Percentiles rank a stretch among this genome's conserved stretches.
phyloP scores from a whole-genome alignment of 2,113 vertebrate genomes.

The Python bivittatus region DNA sequence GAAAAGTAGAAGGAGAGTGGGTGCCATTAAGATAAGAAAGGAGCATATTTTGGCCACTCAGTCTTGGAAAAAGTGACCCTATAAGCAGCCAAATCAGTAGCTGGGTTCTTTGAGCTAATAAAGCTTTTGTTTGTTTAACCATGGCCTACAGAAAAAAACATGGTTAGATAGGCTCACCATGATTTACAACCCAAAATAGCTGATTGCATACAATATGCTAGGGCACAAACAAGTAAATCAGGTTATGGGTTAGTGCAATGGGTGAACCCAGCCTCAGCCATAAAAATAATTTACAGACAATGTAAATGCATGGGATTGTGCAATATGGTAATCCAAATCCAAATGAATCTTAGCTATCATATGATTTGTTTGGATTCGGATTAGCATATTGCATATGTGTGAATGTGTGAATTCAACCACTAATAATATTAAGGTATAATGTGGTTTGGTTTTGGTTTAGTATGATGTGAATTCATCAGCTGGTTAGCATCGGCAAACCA shows the following conservation, averaged over 20 bases:
- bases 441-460: neutral
- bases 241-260: neutral
- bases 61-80: neutral
- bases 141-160: neutral
- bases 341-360: neutral
- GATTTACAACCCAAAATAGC: neutral
- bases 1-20: neutral
- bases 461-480: neutral
- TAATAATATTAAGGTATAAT: neutral
- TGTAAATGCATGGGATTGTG: neutral
- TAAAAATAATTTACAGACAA: neutral
- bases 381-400: neutral
- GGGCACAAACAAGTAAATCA: neutral
- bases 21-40: neutral
- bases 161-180: neutral
- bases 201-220: neutral
- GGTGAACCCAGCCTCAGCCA: neutral
- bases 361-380: neutral
- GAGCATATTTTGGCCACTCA: neutral
- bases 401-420: neutral
- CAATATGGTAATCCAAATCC: neutral
- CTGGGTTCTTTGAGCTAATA: neutral
- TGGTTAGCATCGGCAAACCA: neutral
- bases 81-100: neutral
- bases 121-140: neutral